phyloP scores from a whole-genome alignment of 2,797 vertebrate species.

The Iguana delicatissima region DNA sequence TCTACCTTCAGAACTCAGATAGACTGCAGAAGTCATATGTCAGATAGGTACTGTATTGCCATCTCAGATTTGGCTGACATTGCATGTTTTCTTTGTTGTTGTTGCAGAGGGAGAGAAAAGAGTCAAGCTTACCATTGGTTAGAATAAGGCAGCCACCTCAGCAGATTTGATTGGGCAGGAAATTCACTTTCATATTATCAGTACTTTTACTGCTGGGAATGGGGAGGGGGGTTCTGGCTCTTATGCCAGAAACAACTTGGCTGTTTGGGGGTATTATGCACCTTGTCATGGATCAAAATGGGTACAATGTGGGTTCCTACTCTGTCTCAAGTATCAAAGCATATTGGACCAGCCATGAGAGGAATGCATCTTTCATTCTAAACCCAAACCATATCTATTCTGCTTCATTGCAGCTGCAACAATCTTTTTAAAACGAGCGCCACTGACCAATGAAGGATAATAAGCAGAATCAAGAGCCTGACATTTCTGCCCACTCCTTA shows the following conservation, averaged over 20 bases:
- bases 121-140: background rate
- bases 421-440: background rate
- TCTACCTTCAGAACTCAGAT: background rate
- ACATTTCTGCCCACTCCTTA: background rate
- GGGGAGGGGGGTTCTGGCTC: too few species aligned
- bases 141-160: background rate
- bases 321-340: too few species aligned
- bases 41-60: background rate
- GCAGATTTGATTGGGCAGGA: background rate
- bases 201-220: background rate
- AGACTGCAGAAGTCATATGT: background rate
- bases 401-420: background rate
- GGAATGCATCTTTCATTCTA: background rate
- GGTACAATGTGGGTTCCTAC: too few species aligned
- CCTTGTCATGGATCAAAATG: too few species aligned
- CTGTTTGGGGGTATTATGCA: too few species aligned
- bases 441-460: background rate
- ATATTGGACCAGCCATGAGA: too few species aligned
- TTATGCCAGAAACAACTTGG: background rate
- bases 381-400: background rate
- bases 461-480: too few species aligned
- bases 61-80: background rate
- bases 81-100: background rate
- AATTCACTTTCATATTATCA: background rate
- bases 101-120: background rate